Evolutionary conservation across 2,797 vertebrate species (phyloP), one percentile per base, ranked within the genome.

Genomic region (Scarus forsteni): DNA sequence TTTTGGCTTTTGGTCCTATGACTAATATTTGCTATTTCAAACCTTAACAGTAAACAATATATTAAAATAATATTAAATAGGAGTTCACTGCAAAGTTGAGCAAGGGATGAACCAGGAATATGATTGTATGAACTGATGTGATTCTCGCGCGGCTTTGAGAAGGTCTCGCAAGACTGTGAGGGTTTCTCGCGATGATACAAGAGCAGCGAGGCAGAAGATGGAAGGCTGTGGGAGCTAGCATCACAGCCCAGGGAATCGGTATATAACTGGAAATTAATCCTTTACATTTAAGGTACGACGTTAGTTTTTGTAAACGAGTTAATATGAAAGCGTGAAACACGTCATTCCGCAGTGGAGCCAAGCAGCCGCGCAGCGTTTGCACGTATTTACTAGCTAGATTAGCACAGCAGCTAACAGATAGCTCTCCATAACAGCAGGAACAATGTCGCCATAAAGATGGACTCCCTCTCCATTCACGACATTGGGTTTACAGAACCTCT

Each of bases 281-380:
- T 55, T 71, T 66, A 16, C 60, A 42, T 48, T 40, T 18, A 85
- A 90, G 89, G 91, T 92, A 90, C 72, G 87, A 0, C 36, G 71
- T 61, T 3, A 8, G 13, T 42, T 60, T 63, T 45, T 10, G 4
- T 49, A 10, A 0, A 14, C 3, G 11, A 60, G 49, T 65, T 12
- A 7, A 34, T 51, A 4, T 56, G 18, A 27, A 63, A 11, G 1
- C 13, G 3, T 55, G 10, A 1, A 44, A 35, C 34, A 55, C 60
- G 14, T 27, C n/a, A 14, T 46, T 42, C 0, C 3, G 10, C 15
- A 4, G 18, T 46, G 10, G 3, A 53, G 52, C 70, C 3, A 36
- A 0, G 49, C 55, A 0, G 8, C 1, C 3, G 18, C 1, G 12
- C 6, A 3, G 34, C 5, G n/a, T 49, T 46, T 16, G 7, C 35